Percentiles rank a stretch among this genome's conserved stretches.
Evolutionary conservation across 2,797 vertebrate genomes (phyloP).

Genomic region (Lemur catta): DNA sequence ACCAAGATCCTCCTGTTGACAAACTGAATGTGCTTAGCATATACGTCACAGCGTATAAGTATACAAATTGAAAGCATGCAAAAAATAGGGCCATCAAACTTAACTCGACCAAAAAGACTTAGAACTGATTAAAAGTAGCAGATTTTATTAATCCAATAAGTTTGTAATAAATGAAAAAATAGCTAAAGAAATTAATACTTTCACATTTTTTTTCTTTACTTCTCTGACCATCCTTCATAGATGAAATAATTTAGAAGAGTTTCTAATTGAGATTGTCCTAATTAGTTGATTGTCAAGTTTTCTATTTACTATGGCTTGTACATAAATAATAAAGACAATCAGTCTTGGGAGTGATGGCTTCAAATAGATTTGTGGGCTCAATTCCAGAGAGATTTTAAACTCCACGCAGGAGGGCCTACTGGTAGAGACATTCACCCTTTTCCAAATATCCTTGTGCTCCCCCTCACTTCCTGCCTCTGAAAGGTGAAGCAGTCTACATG

Average conservation of each 20-base stretch:
- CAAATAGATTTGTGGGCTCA: background rate
- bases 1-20: background rate
- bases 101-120: background rate
- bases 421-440: background rate
- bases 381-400: background rate
- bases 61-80: background rate
- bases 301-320: background rate
- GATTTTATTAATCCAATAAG: background rate
- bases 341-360: background rate
- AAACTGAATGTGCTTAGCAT: background rate
- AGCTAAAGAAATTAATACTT: background rate
- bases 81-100: background rate
- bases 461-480: background rate
- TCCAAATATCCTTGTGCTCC: background rate
- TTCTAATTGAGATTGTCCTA: background rate
- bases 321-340: background rate
- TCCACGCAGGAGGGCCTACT: background rate
- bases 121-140: background rate
- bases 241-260: conserved; percentile 24
- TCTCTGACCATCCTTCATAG: background rate
- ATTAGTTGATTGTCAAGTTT: background rate
- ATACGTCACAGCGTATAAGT: background rate
- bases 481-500: background rate
- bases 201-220: background rate
- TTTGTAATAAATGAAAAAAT: conserved; percentile 7